Conservation (phyloP, 1,140 invertebrate genomes). For the Penaeus vannamei region DNA sequence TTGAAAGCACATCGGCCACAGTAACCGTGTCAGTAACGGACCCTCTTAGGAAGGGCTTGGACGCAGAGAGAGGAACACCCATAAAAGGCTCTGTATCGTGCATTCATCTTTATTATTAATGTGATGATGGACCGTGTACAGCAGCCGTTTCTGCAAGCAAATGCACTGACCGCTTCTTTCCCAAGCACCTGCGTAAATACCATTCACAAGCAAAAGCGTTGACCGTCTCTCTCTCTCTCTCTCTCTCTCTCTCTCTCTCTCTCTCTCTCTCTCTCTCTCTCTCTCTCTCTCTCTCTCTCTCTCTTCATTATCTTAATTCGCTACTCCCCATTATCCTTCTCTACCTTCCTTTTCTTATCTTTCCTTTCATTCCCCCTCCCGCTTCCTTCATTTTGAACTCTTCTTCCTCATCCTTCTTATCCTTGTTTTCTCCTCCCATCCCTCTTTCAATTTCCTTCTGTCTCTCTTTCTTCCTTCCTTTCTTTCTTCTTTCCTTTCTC, state of each 20-base stretch:
- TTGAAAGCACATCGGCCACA: background rate
- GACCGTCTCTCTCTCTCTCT: background rate
- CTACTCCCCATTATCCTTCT: background rate
- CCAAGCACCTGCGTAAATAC: too few species aligned
- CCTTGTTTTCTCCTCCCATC: background rate
- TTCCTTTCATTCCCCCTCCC: background rate
- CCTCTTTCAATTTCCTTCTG: background rate
- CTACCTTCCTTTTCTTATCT: background rate
- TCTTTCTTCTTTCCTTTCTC: too few species aligned
- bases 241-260: background rate
- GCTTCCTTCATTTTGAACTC: background rate
- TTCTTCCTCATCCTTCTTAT: background rate
- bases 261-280: background rate
- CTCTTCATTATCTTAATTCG: background rate
- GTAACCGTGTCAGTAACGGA: too few species aligned
- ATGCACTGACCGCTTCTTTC: too few species aligned
- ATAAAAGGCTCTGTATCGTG: too few species aligned
- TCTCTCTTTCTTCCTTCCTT: too few species aligned
- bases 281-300: background rate
- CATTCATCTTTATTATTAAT: too few species aligned
- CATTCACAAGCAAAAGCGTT: too few species aligned
- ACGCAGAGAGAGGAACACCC: too few species aligned
- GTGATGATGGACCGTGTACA: too few species aligned
- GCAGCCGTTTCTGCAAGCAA: too few species aligned
- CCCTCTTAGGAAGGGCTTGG: too few species aligned